Base-by-base conservation (phyloP, 1,140 invertebrate species). In the Bombus ignitus region DNA sequence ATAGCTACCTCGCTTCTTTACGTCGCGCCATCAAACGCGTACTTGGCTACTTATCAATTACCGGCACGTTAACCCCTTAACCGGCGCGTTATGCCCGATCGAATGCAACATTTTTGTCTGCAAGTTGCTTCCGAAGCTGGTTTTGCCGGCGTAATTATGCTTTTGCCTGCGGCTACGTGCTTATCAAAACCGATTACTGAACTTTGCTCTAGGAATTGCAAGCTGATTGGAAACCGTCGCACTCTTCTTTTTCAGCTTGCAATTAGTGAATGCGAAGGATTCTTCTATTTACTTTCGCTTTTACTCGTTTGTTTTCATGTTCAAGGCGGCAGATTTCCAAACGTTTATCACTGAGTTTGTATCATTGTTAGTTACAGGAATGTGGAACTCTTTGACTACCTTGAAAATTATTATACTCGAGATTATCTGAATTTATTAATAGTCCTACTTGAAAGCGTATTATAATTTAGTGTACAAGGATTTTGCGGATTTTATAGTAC, bases 11-110 rank as follows among this genome's bases (percentile, higher is more conserved):
- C 0, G 65, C 44, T 71, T 53, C 66, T 71, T 70, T 53, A 12
- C 35, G 53, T 47, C 32, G 44, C 32, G 22, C 22, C 25, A 66
- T 68, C 62, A 42, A 79, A 79, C n/a, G 32, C 18, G 2, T 66
- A n/a, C 62, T 47, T 35, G 42, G 44, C 77, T 65, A 5, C 39
- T 66, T 65, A 78, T 78, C 76, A 47, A 79, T 79, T 79, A 79
- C 22, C 42, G 42, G n/a, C n/a, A 35, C 59, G 73, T 57, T 53
- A 47, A 75, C 47, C 44, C 39, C 71, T 44, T 73, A 35, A 75
- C 42, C 22, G 42, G n/a, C 47, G 76, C 39, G 42, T 32, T 65
- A 22, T 39, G 70, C 12, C 28, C 9, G 57, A 10, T 28, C 10
- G 59, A 79, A 66, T 12, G 57, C 59, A 37, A 44, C n/a, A 79